Percentiles rank a stretch among this genome's conserved stretches.
These are phyloP conservation scores for Gephyroberyx darwinii DNA, from an alignment of 2,797 vertebrate genomes.

Conservation along the genomic window DNA sequence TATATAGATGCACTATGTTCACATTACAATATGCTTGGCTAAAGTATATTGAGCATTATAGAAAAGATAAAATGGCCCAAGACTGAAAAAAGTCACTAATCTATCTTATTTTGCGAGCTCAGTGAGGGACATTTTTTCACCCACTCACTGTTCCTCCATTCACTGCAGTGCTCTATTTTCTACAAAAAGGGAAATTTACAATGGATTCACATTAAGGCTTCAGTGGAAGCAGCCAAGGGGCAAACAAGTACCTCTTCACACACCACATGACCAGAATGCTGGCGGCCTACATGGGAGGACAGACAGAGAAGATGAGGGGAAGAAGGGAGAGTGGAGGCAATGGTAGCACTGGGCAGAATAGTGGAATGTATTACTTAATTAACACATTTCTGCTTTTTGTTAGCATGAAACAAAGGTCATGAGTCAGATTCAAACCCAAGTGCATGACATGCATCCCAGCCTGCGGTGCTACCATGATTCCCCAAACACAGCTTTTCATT, in stretches of 20 bases:
- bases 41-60: conserved; percentile 4
- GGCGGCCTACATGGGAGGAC: too few species aligned
- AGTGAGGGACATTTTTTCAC: conserved; percentile 24
- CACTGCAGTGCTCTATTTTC: conserved; percentile 6
- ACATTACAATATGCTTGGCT: not conserved
- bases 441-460: not conserved
- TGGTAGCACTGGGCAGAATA: too few species aligned
- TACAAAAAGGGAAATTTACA: conserved; percentile 29
- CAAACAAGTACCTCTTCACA: conserved; percentile 39
- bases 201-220: conserved; percentile 26
- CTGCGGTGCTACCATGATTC: not conserved
- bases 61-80: conserved; percentile 4
- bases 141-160: conserved; percentile 13
- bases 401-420: not conserved
- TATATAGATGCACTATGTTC: not conserved
- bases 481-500: conserved; percentile 19
- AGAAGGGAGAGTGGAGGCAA: too few species aligned
- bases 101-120: conserved; percentile 11
- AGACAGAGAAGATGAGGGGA: too few species aligned
- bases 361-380: not conserved
- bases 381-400: conserved; percentile 1
- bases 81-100: conserved; percentile 4
- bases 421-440: conserved; percentile 4
- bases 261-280: not conserved
- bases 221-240: not conserved